Conservation (phyloP, 2,113 vertebrate genomes). For the Semicossyphus pulcher region DNA sequence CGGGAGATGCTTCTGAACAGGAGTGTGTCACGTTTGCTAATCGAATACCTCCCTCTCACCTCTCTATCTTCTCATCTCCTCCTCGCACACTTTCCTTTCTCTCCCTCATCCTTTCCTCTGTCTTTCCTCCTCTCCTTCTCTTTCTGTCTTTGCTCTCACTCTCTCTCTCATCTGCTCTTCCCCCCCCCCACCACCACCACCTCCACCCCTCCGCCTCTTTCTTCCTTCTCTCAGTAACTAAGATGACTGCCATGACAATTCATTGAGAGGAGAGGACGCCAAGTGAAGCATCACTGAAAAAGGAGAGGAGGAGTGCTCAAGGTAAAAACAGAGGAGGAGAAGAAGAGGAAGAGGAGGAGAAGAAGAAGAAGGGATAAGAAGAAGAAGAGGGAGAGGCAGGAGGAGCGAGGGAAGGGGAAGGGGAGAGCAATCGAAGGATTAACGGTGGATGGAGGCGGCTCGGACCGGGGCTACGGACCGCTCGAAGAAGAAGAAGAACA, state of each 20-base stretch:
- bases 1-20: slow-evolving; percentile 17
- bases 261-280: slow-evolving; percentile 70
- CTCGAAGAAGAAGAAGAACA: slow-evolving; percentile 65
- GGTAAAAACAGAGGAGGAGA: slow-evolving; percentile 36
- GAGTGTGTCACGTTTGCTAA: slow-evolving; percentile 53
- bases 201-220: slow-evolving; percentile 8
- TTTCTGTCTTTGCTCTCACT: slow-evolving; percentile 46
- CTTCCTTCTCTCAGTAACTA: slow-evolving; percentile 62
- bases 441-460: slow-evolving; percentile 84
- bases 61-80: slow-evolving; percentile 13
- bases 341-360: slow-evolving; percentile 10
- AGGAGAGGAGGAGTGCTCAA: slow-evolving; percentile 40
- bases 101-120: slow-evolving; percentile 11
- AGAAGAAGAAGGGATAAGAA: slow-evolving; percentile 20
- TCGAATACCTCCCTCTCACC: slow-evolving; percentile 17
- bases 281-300: slow-evolving; percentile 61
- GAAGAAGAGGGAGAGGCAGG: slow-evolving; percentile 14
- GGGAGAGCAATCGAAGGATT: slow-evolving; percentile 60
- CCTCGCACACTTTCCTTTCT: background rate
- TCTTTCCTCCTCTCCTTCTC: slow-evolving; percentile 6
- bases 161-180: slow-evolving; percentile 40
- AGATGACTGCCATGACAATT: slow-evolving; percentile 74
- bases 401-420: slow-evolving; percentile 38
- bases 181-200: background rate
- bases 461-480: slow-evolving; percentile 72